Evolutionary conservation across 2,797 vertebrate genomes (phyloP).

Genomic region (Manis crassicaudata): DNA sequence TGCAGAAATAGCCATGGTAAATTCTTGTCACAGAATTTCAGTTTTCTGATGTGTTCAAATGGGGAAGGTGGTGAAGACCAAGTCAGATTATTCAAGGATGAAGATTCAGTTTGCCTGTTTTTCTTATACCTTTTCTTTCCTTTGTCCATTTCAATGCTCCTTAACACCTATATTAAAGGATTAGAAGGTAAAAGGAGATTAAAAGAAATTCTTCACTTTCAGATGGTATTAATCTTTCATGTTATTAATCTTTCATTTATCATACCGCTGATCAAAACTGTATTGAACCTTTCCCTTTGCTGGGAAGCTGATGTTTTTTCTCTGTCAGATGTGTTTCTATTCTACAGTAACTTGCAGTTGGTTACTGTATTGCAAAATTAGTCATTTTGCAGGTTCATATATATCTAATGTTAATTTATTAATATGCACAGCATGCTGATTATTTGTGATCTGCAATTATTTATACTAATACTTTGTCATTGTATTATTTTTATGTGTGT

Average conservation of each 20-base stretch:
- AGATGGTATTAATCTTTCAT: slow-evolving; percentile 67
- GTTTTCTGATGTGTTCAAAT: slow-evolving; percentile 23
- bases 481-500: not conserved
- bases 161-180: slow-evolving; percentile 62
- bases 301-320: slow-evolving; percentile 24
- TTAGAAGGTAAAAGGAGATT: slow-evolving; percentile 35
- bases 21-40: not conserved
- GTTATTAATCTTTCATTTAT: slow-evolving; percentile 65
- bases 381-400: not conserved
- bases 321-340: slow-evolving; percentile 40
- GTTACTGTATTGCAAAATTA: not conserved
- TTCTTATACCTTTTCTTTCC: not conserved
- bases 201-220: slow-evolving; percentile 62
- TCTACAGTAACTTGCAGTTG: not conserved
- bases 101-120: not conserved
- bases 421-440: not conserved
- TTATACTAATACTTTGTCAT: not conserved
- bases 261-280: slow-evolving; percentile 53
- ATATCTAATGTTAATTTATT: not conserved
- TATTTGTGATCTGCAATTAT: not conserved
- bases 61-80: not conserved
- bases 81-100: not conserved
- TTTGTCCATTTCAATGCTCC: slow-evolving; percentile 56
- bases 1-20: not conserved
- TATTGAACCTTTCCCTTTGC: not conserved